A percentile compares a stretch with the other conserved stretches of the same genome.
These are phyloP conservation scores for Eumaeus atala DNA, from an alignment of 1,140 invertebrate genomes.

Conservation along the genomic window DNA sequence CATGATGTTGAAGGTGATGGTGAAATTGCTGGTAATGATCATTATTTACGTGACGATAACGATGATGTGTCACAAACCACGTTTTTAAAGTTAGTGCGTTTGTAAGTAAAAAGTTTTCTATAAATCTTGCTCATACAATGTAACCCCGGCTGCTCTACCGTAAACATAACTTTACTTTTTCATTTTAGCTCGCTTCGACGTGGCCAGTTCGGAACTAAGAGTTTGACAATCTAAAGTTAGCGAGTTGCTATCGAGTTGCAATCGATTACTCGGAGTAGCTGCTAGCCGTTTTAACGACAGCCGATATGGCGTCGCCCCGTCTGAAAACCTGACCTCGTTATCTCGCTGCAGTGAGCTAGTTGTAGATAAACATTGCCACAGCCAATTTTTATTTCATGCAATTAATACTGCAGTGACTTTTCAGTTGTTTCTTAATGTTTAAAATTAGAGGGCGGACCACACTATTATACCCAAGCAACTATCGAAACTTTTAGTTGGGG, in stretches of 20 bases:
- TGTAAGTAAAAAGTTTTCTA: too few relatives aligned
- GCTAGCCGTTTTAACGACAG: slow-evolving; percentile 19
- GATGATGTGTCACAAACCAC: too few relatives aligned
- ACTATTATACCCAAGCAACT: too few relatives aligned
- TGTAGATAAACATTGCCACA: slow-evolving; percentile 12
- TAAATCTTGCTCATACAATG: too few relatives aligned
- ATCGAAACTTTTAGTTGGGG: too few relatives aligned
- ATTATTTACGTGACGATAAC: too few relatives aligned
- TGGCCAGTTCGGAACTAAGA: slow-evolving; percentile 19
- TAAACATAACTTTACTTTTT: background rate
- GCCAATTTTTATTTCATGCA: slow-evolving; percentile 2
- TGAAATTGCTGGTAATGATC: too few relatives aligned
- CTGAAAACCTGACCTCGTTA: slow-evolving; percentile 39
- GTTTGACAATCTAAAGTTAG: slow-evolving; percentile 18
- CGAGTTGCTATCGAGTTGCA: slow-evolving; percentile 23
- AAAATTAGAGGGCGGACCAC: too few relatives aligned
- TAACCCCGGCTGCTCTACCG: too few relatives aligned
- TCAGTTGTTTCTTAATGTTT: too few relatives aligned
- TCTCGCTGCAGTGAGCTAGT: slow-evolving; percentile 28
- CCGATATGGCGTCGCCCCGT: slow-evolving; percentile 36
- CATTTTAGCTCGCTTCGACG: slow-evolving; percentile 5
- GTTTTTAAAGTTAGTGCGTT: too few relatives aligned
- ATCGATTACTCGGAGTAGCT: slow-evolving; percentile 27
- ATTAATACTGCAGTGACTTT: background rate
- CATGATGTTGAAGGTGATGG: too few relatives aligned